Conservation (phyloP, 2,888 invertebrate species). For the Sesamia inferens region DNA sequence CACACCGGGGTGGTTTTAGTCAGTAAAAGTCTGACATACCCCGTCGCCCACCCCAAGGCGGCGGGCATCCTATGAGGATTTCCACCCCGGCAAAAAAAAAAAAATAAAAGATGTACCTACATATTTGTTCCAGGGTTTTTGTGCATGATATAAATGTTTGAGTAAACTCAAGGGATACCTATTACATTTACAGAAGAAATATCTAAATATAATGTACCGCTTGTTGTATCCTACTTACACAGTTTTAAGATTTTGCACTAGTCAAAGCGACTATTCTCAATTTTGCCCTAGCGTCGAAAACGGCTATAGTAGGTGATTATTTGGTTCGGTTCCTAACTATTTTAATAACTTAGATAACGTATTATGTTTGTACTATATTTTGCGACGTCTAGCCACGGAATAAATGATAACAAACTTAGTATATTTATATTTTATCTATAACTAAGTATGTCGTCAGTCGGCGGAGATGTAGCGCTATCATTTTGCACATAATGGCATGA, state of each 20-base stretch:
- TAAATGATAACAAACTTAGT: conserved; percentile 45
- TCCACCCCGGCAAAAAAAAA: too few relatives aligned
- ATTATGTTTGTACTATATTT: conserved; percentile 7
- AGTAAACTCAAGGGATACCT: not conserved
- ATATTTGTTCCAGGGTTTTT: not conserved
- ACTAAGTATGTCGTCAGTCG: conserved; percentile 34
- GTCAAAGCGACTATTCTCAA: not conserved
- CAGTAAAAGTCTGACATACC: too few relatives aligned
- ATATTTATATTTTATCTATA: conserved; percentile 40
- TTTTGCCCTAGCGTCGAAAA: conserved; percentile 1
- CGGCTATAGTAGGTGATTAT: not conserved
- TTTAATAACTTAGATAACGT: not conserved
- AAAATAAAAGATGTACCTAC: too few relatives aligned
- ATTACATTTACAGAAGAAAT: not conserved
- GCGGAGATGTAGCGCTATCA: conserved; percentile 51
- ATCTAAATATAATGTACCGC: too few relatives aligned
- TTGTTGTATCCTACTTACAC: not conserved
- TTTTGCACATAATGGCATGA: conserved; percentile 58
- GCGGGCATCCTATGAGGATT: too few relatives aligned
- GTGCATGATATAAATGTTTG: not conserved
- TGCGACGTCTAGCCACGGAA: conserved; percentile 50
- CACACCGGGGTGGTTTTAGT: too few relatives aligned
- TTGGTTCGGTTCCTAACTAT: conserved; percentile 12
- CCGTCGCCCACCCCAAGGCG: too few relatives aligned
- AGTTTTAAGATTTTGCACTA: conserved; percentile 1